Base-by-base conservation (phyloP, 1,140 invertebrate genomes). In the Scaptodrosophila lebanonensis region DNA sequence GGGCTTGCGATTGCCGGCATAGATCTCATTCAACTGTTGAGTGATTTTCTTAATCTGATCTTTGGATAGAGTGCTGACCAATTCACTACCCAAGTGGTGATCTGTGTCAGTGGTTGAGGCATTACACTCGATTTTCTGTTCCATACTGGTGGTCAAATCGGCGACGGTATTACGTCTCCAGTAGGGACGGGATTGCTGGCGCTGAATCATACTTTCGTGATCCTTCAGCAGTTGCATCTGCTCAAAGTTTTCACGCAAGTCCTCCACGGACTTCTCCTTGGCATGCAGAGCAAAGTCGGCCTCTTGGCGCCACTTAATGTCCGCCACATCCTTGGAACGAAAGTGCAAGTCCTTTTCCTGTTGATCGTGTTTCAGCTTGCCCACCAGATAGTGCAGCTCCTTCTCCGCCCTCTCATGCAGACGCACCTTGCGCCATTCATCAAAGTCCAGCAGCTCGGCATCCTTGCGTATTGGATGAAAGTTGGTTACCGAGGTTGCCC, bases 241-340 rank as follows among this genome's bases (percentile, higher is more conserved):
- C 70, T 90, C 89, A 66, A 95, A 94, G 63, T 92, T 90, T 58
- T 93, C 91, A 48, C 91, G 91, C 13, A 98, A 89, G 87, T 97
- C 93, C 84, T 95, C 93, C 0, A 97, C 94, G 0, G 95, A 96
- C 79, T 94, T 93, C 77, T 96, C 93, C 84, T 95, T 95, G 30
- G 91, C 91, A 77, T 92, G 89, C 36, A 98, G 87, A 0, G 94
- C 93, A 33, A 91, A 89, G 70, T 98, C 96, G 15, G 90, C 91
- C 54, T 92, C 88, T 49, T 89, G 87, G 76, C 90, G 89, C 93
- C 94, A 97, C 64, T 91, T 91, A 18, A 91, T 89, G 13, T 91
- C 91, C 60, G 92, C 91, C 0, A 92, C 71, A 66, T 94, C 93
- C 66, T 91, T 91, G 0, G 94, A 91, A 35, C 90, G 90, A 86